Conservation (phyloP, 2,797 vertebrate genomes). For the Pipistrellus pygmaeus region DNA sequence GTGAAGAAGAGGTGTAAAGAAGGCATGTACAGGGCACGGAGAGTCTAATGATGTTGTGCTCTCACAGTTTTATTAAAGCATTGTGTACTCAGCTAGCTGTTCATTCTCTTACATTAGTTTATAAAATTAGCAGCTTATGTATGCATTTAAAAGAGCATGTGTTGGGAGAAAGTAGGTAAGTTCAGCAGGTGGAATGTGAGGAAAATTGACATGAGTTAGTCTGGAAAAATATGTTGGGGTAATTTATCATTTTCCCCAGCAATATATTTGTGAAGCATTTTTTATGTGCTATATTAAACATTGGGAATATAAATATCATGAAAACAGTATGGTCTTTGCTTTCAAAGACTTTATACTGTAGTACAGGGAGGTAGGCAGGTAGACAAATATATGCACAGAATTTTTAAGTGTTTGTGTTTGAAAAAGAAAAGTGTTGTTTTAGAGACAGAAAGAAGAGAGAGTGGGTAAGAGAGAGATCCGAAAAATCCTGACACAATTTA, state of each 20-base stretch:
- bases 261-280: background rate
- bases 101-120: background rate
- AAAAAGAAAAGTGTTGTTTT: background rate
- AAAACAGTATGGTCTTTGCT: background rate
- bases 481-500: background rate
- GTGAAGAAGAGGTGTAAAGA: background rate
- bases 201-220: background rate
- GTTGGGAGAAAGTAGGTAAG: background rate
- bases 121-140: background rate
- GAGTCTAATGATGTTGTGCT: background rate
- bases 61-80: background rate
- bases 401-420: background rate
- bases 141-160: background rate
- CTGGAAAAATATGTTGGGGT: background rate
- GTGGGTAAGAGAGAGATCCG: background rate
- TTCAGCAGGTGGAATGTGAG: background rate
- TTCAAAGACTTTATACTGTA: background rate
- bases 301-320: background rate
- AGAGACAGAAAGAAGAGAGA: background rate
- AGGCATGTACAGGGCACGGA: fast-evolving
- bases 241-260: background rate
- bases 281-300: background rate
- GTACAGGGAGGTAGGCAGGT: background rate
- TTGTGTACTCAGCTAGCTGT: background rate
- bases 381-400: background rate